Conservation (phyloP, 2,113 vertebrate genomes). For the Cardinalis cardinalis region DNA sequence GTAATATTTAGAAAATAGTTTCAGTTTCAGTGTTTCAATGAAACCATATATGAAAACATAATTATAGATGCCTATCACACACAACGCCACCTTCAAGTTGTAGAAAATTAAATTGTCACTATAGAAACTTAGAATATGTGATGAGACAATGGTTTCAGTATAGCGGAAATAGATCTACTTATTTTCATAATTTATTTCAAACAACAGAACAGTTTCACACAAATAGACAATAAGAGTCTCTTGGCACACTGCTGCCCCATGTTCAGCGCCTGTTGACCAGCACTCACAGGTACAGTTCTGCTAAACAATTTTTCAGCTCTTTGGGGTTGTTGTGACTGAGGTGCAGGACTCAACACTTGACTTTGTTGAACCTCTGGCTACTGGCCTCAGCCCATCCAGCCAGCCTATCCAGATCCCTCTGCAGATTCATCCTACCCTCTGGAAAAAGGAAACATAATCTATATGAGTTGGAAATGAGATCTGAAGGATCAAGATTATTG, state of each 20-base stretch:
- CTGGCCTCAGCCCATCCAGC: background rate
- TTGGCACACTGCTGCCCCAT: background rate
- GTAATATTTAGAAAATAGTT: background rate
- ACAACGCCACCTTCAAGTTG: background rate
- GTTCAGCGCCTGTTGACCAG: background rate
- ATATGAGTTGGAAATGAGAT: background rate
- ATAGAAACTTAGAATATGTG: background rate
- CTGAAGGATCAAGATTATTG: background rate
- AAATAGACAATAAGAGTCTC: background rate
- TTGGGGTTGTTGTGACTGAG: background rate
- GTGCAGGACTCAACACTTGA: accelerated
- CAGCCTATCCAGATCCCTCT: background rate
- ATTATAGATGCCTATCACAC: background rate
- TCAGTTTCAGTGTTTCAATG: background rate
- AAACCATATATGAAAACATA: background rate
- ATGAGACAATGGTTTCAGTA: background rate
- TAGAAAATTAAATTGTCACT: background rate
- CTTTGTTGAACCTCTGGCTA: background rate
- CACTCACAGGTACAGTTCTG: accelerated
- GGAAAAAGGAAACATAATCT: background rate
- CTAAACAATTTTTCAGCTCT: accelerated
- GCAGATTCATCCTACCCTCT: background rate
- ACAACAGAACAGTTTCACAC: background rate
- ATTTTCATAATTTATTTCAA: background rate
- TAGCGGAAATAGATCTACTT: background rate